Conservation (phyloP, 2,888 invertebrate genomes). For the Heliconius aoede region DNA sequence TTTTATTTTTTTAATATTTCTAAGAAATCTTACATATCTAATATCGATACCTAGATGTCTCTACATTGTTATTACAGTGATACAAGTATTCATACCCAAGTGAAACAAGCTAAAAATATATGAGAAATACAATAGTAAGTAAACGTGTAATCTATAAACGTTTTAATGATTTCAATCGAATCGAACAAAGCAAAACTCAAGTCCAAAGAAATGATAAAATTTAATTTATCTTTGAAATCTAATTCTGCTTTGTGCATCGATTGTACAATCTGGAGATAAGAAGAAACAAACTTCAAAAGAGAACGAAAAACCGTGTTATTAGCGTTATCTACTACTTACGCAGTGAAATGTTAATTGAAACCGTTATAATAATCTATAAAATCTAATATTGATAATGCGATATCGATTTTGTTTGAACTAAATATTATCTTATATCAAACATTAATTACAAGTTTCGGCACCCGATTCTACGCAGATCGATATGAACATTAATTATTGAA, state of each 20-base stretch:
- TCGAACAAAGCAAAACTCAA: constrained; percentile 19
- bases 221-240: constrained; percentile 25
- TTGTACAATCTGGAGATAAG: constrained; percentile 34
- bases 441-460: constrained; percentile 40
- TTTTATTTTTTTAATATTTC: too few species aligned
- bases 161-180: neutral
- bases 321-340: constrained; percentile 45
- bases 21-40: neutral
- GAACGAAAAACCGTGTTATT: constrained; percentile 45
- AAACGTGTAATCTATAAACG: constrained; percentile 3
- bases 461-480: constrained; percentile 36
- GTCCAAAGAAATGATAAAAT: constrained; percentile 12
- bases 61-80: neutral
- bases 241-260: constrained; percentile 43
- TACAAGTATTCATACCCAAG: neutral
- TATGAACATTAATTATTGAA: constrained; percentile 22
- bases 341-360: constrained; percentile 34
- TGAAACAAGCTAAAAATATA: neutral
- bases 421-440: constrained; percentile 38
- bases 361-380: constrained; percentile 35
- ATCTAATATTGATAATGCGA: constrained; percentile 24
- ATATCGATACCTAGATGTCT: neutral
- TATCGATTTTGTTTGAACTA: constrained; percentile 38
- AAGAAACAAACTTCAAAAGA: constrained; percentile 44
- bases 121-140: neutral